Evolutionary conservation across 2,888 invertebrate genomes (phyloP).

Genomic region (Apodemia mormo): DNA sequence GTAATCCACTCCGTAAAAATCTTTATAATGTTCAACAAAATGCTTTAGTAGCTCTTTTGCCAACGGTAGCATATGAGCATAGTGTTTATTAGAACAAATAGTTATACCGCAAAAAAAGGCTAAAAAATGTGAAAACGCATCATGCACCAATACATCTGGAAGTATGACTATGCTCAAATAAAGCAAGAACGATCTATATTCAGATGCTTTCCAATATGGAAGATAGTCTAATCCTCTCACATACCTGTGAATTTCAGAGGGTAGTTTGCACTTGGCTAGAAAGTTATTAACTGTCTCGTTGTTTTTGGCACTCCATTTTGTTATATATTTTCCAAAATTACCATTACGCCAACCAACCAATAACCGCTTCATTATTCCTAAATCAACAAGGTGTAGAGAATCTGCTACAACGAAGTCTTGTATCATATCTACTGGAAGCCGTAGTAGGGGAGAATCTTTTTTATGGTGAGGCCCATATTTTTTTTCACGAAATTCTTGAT

Average conservation of each 20-base stretch:
- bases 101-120: no score
- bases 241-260: constrained; percentile 30
- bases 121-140: no score
- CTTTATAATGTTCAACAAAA: no score
- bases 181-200: constrained; percentile 34
- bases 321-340: constrained; percentile 33
- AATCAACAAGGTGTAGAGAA: constrained; percentile 36
- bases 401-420: constrained; percentile 36
- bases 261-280: constrained; percentile 16
- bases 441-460: constrained; percentile 27
- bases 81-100: no score
- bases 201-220: constrained; percentile 35
- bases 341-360: constrained; percentile 38
- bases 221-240: constrained; percentile 18
- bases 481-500: constrained; percentile 25
- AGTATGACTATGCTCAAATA: constrained; percentile 33
- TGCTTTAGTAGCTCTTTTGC: no score
- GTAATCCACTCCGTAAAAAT: no score
- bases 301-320: constrained; percentile 31
- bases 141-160: no score
- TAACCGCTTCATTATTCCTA: constrained; percentile 39
- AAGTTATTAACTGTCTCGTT: constrained; percentile 21
- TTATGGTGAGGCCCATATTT: constrained; percentile 28
- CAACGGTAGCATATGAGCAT: no score
- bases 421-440: constrained; percentile 36